Evolutionary conservation across 1,140 invertebrate genomes (phyloP).

Genomic region (Lucilia cuprina): DNA sequence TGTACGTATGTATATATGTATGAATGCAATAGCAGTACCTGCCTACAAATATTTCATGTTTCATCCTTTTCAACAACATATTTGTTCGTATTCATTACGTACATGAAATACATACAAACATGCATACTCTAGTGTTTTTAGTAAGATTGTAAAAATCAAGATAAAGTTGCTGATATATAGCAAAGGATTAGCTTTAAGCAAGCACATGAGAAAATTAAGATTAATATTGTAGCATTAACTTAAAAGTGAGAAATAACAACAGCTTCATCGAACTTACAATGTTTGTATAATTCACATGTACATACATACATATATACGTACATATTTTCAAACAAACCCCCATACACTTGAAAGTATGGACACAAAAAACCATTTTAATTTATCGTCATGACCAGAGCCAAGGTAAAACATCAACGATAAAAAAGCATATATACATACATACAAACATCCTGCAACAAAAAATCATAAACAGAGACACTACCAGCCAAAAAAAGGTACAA

Average conservation of each 20-base stretch:
- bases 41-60: too few relatives aligned
- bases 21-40: too few relatives aligned
- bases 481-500: not conserved
- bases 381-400: not conserved
- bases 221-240: constrained; percentile 23
- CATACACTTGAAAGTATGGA: too few relatives aligned
- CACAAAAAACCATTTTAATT: not conserved
- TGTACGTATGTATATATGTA: too few relatives aligned
- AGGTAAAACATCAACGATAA: not conserved
- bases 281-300: not conserved
- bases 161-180: not conserved
- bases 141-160: too few relatives aligned
- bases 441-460: not conserved
- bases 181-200: not conserved
- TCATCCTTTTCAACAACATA: too few relatives aligned
- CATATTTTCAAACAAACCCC: not conserved
- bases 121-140: too few relatives aligned
- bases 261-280: not conserved
- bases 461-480: not conserved
- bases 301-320: too few relatives aligned
- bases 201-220: constrained; percentile 23
- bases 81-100: too few relatives aligned
- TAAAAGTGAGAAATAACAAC: constrained; percentile 31
- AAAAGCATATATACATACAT: not conserved
- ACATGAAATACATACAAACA: too few relatives aligned